A percentile compares a stretch with the other conserved stretches of the same genome.
Conservation (phyloP, 2,888 invertebrate genomes). For the Oasisia sp. region DNA sequence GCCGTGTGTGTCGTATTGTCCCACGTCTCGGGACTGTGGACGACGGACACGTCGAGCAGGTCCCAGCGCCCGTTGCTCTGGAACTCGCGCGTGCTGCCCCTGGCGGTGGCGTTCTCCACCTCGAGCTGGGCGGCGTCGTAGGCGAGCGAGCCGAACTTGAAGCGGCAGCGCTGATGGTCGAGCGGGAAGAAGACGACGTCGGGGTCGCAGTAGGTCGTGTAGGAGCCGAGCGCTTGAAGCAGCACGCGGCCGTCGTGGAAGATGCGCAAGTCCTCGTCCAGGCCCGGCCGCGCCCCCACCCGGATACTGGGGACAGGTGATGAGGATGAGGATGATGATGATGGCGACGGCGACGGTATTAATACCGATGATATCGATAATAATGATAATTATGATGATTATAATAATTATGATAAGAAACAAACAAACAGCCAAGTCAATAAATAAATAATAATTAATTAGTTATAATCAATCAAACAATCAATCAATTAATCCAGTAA, state of each 20-base stretch:
- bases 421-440: no score
- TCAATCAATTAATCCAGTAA: no score
- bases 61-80: background rate
- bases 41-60: background rate
- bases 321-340: no score
- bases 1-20: background rate
- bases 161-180: background rate
- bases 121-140: background rate
- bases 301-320: background rate
- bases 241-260: background rate
- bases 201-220: background rate
- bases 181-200: slow-evolving; percentile 4
- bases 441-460: no score
- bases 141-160: background rate
- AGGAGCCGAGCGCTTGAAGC: background rate
- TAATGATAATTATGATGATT: no score
- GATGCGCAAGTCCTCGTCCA: background rate
- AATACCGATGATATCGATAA: no score
- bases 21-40: background rate
- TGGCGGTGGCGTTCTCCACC: background rate
- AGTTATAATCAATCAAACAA: no score
- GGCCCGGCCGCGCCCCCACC: background rate
- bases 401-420: no score
- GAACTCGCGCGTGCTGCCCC: background rate
- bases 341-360: no score